Base-by-base conservation (phyloP, 2,797 vertebrate species). In the Sebastes umbrosus region DNA sequence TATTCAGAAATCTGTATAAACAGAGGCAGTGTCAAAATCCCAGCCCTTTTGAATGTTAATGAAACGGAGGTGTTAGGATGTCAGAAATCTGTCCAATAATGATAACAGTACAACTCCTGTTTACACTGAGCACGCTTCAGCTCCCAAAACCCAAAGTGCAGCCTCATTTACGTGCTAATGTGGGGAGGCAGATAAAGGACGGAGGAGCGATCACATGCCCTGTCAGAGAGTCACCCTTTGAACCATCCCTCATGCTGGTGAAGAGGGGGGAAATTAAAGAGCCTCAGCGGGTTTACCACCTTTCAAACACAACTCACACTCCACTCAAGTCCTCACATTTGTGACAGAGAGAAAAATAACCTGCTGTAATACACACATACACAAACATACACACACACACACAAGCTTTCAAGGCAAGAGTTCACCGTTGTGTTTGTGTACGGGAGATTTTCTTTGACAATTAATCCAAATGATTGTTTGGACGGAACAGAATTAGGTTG, bases 111-210 rank as follows among this genome's bases (percentile, higher is more conserved):
- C 90, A 94, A 92, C 92, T 94, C 90, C 93, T 94, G 94, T 96
- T 95, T 96, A 95, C 95, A 95, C 92, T 84, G 88, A 90, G 92
- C 91, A 90, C 90, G 93, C 94, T 93, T 90, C 92, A 89, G 93
- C 93, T 92, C 89, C 90, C 90, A 77, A 91, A 94, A 95, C 94
- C 94, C 95, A 95, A 93, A 95, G 94, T 94, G 93, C 94, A 92
- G 94, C 95, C 95, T 96, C 95, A 96, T 96, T 96, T 96, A 96
- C 95, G 95, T 96, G 96, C 95, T 96, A 96, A 96, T 96, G 95
- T 95, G 92, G 92, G 89, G 88, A 92, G 86, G 89, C 90, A 94
- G 96, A 96, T 96, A 96, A 96, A 96, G 94, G 93, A 93, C 85
- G 86, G 91, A 93, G 93, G 93, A 94, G 93, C 93, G 94, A 96